Conservation (phyloP, 2,888 invertebrate genomes). For the Erannis defoliaria region DNA sequence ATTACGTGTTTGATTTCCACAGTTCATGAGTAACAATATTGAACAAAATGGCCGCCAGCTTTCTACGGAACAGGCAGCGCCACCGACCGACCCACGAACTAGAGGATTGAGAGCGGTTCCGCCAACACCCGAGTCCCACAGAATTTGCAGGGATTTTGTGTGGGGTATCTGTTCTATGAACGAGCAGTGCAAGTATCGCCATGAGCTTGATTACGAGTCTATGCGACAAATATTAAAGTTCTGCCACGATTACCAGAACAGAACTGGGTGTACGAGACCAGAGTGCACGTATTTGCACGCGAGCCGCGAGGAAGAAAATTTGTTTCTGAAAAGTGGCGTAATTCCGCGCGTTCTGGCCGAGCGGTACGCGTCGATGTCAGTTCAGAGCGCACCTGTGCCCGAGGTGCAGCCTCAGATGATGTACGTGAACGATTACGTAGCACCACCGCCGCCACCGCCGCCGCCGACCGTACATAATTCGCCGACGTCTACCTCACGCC, state of each 20-base stretch:
- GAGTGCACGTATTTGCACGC: constrained; percentile 73
- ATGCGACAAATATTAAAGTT: constrained; percentile 73
- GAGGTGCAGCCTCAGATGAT: constrained; percentile 19
- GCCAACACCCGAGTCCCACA: constrained; percentile 32
- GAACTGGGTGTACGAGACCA: constrained; percentile 64
- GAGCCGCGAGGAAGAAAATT: constrained; percentile 67
- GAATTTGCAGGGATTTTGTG: constrained; percentile 69
- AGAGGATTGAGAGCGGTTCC: constrained; percentile 42
- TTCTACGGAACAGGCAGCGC: constrained; percentile 54
- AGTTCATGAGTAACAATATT: constrained; percentile 59
- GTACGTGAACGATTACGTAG: constrained; percentile 36
- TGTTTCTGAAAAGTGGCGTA: constrained; percentile 63
- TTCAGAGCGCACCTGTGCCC: background rate
- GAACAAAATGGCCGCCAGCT: constrained; percentile 72
- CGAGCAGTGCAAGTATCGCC: constrained; percentile 66
- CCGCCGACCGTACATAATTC: constrained; percentile 23
- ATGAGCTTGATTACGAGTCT: constrained; percentile 66
- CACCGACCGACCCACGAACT: constrained; percentile 52
- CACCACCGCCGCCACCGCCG: constrained; percentile 56
- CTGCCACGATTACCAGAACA: constrained; percentile 77
- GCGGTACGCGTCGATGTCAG: constrained; percentile 61
- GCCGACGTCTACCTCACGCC: constrained; percentile 32
- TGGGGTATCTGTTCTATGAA: constrained; percentile 75
- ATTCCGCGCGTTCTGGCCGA: constrained; percentile 68
- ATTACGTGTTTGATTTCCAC: constrained; percentile 22